These are phyloP conservation scores for Muscicapa striata DNA, from an alignment of 2,797 vertebrate genomes.

Conservation along the genomic window DNA sequence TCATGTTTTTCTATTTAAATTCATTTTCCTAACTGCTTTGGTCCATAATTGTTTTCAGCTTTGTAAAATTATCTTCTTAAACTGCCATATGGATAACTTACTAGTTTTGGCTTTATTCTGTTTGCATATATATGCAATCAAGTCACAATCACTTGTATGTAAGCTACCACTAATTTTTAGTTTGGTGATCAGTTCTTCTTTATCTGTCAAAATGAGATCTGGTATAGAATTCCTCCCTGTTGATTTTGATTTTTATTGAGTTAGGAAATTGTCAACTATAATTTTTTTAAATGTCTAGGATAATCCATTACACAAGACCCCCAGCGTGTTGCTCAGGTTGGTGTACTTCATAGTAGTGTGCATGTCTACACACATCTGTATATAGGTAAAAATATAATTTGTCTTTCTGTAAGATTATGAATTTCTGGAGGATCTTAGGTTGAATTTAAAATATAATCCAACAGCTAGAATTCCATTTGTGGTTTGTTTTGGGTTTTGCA, in stretches of 20 bases:
- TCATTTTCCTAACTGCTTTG: slow-evolving; percentile 6
- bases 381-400: not conserved
- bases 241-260: slow-evolving; percentile 6
- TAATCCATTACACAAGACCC: not conserved
- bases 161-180: slow-evolving; percentile 9
- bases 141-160: not conserved
- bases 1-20: slow-evolving; percentile 48
- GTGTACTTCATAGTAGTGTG: not conserved
- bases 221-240: not conserved
- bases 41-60: slow-evolving; percentile 51
- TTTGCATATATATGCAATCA: slow-evolving; percentile 30
- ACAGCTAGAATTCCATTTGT: not conserved
- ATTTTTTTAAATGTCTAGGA: not conserved
- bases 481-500: not conserved
- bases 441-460: not conserved
- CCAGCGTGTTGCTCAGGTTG: not conserved
- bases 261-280: not conserved
- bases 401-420: not conserved
- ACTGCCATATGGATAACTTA: not conserved
- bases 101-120: not conserved
- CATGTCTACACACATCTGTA: not conserved
- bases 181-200: slow-evolving; percentile 14
- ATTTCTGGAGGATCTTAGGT: not conserved
- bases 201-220: slow-evolving; percentile 9
- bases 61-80: slow-evolving; percentile 18